These are phyloP conservation scores for Xanthorhoe designata DNA, from an alignment of 2,888 invertebrate genomes.

Conservation along the genomic window DNA sequence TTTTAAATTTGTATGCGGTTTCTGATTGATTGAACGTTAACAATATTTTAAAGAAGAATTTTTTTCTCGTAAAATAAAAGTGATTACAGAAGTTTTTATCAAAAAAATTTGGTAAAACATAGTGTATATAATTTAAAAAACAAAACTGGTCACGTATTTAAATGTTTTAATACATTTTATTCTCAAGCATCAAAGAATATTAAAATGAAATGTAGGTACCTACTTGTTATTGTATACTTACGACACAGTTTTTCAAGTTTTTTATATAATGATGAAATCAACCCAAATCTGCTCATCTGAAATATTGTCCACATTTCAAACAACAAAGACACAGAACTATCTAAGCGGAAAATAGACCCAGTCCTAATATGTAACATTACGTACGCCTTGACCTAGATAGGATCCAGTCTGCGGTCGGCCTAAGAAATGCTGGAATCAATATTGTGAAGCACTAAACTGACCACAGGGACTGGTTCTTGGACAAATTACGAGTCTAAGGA, in stretches of 20 bases:
- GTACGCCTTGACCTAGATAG: slow-evolving; percentile 40
- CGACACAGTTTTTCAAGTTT: too few species aligned
- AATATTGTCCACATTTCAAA: slow-evolving; percentile 19
- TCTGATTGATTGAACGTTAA: too few species aligned
- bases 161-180: too few species aligned
- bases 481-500: slow-evolving; percentile 16
- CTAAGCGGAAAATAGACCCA: slow-evolving; percentile 18
- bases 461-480: slow-evolving; percentile 3
- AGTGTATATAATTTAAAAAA: too few species aligned
- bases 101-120: too few species aligned
- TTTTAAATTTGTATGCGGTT: neutral
- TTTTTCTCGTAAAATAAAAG: too few species aligned
- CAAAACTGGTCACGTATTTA: too few species aligned
- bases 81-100: too few species aligned
- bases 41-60: neutral
- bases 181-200: too few species aligned
- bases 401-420: slow-evolving; percentile 27
- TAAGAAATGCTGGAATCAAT: slow-evolving; percentile 37
- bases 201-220: too few species aligned
- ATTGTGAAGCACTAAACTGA: slow-evolving; percentile 22
- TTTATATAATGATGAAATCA: slow-evolving; percentile 6
- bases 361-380: slow-evolving; percentile 30
- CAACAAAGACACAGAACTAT: slow-evolving; percentile 12
- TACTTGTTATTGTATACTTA: too few species aligned
- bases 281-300: slow-evolving; percentile 7